phyloP scores from a whole-genome alignment of 2,888 invertebrate species.

The Molorchus minor region DNA sequence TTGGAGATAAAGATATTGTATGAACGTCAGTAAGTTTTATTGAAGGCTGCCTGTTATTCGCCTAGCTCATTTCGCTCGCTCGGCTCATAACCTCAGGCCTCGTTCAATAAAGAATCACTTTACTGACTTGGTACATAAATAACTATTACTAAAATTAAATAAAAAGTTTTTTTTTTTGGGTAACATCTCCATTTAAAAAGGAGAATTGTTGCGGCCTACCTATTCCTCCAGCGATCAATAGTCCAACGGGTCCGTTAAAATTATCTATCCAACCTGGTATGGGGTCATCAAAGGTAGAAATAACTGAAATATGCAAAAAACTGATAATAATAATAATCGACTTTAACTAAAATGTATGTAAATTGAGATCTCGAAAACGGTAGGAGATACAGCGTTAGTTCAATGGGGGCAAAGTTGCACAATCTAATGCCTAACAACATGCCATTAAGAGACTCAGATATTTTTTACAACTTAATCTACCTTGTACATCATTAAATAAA shows the following conservation, averaged over 20 bases:
- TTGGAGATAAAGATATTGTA: too few relatives aligned
- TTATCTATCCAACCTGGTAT: conserved; percentile 81
- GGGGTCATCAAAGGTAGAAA: conserved; percentile 39
- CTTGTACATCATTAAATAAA: too few relatives aligned
- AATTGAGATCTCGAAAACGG: background rate
- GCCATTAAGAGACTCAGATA: too few relatives aligned
- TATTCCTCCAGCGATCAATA: conserved; percentile 67
- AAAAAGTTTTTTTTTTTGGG: conserved; percentile 5
- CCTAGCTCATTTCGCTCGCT: too few relatives aligned
- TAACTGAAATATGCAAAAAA: conserved; percentile 36
- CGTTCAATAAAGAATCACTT: too few relatives aligned
- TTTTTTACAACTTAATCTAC: too few relatives aligned
- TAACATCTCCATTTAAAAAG: background rate
- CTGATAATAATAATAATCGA: background rate
- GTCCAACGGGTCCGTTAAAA: conserved; percentile 87
- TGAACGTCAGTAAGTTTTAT: too few relatives aligned
- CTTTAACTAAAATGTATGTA: background rate
- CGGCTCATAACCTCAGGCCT: too few relatives aligned
- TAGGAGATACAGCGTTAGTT: background rate
- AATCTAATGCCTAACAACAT: background rate
- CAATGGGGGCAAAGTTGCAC: background rate
- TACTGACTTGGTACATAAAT: too few relatives aligned
- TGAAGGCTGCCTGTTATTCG: too few relatives aligned
- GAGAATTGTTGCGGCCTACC: conserved; percentile 30
- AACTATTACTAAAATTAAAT: background rate